These are phyloP conservation scores for Apogon talboti DNA, from an alignment of 2,797 vertebrate genomes.

Conservation along the genomic window DNA sequence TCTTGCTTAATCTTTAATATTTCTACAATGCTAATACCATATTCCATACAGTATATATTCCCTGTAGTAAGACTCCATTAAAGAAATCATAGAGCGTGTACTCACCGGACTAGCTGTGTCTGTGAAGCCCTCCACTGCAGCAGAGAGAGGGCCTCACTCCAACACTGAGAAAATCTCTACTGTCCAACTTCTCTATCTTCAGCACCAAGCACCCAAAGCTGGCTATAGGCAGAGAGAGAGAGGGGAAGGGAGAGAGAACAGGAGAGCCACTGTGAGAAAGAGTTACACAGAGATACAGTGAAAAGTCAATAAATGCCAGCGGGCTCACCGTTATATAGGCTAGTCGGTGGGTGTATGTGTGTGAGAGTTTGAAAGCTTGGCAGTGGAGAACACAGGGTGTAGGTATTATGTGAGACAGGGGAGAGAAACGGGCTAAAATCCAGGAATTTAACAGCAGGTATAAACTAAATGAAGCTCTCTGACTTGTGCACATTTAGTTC, in stretches of 20 bases:
- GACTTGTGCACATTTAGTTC: background rate
- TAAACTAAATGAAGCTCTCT: background rate
- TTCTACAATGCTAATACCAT: background rate
- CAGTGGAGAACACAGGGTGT: slow-evolving; percentile 13
- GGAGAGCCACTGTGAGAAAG: slow-evolving; percentile 29
- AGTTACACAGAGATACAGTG: slow-evolving; percentile 31
- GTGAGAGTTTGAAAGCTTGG: slow-evolving; percentile 11
- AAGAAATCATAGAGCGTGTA: slow-evolving; percentile 16
- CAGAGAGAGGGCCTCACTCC: slow-evolving; percentile 84
- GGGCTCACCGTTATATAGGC: slow-evolving; percentile 38
- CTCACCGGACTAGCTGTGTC: slow-evolving; percentile 84
- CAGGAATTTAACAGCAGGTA: background rate
- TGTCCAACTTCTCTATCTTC: slow-evolving; percentile 50
- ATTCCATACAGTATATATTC: background rate
- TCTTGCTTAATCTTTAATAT: background rate
- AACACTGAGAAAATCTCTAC: slow-evolving; percentile 66
- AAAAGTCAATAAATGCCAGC: slow-evolving; percentile 37
- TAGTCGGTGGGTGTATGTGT: slow-evolving; percentile 23
- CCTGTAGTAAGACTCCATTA: background rate
- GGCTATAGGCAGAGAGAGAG: slow-evolving; percentile 41
- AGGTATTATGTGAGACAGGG: slow-evolving; percentile 9
- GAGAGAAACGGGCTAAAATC: background rate
- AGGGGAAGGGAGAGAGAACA: slow-evolving; percentile 12
- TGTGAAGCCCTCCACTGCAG: slow-evolving; percentile 89
- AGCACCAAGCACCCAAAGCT: slow-evolving; percentile 61